Conservation (phyloP, 2,113 vertebrate species). For the Willisornis vidua region DNA sequence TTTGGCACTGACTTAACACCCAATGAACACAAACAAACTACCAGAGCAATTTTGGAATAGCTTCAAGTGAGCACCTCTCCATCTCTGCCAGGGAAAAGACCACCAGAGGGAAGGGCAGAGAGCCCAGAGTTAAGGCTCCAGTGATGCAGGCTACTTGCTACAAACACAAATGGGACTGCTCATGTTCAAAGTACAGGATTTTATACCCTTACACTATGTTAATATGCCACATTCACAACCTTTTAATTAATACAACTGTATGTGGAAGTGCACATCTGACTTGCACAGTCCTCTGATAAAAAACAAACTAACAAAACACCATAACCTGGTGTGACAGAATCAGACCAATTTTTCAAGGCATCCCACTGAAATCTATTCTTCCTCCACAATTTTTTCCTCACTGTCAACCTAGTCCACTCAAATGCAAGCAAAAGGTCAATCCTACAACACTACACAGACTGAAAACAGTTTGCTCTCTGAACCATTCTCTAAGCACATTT, state of each 20-base stretch:
- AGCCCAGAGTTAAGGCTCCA: background rate
- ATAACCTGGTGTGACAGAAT: background rate
- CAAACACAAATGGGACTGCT: background rate
- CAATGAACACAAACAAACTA: background rate
- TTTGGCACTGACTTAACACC: background rate
- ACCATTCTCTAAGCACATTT: background rate
- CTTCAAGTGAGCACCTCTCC: background rate
- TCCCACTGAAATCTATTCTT: background rate
- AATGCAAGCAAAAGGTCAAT: background rate
- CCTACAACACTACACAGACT: background rate
- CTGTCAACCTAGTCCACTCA: background rate
- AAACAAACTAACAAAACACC: background rate
- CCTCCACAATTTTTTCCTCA: background rate
- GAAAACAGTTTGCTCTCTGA: background rate
- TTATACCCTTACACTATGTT: background rate
- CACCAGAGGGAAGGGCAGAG: too few species aligned
- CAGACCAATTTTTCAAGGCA: background rate
- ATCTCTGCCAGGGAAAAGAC: background rate
- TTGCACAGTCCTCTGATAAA: background rate
- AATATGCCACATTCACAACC: background rate
- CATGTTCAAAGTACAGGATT: accelerated
- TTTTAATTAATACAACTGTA: background rate
- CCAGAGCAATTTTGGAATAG: background rate
- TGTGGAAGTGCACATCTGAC: background rate
- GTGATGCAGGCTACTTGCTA: background rate